These are phyloP conservation scores for Pseudotriccus pelzelni DNA, from an alignment of 2,797 vertebrate species.

Conservation along the genomic window DNA sequence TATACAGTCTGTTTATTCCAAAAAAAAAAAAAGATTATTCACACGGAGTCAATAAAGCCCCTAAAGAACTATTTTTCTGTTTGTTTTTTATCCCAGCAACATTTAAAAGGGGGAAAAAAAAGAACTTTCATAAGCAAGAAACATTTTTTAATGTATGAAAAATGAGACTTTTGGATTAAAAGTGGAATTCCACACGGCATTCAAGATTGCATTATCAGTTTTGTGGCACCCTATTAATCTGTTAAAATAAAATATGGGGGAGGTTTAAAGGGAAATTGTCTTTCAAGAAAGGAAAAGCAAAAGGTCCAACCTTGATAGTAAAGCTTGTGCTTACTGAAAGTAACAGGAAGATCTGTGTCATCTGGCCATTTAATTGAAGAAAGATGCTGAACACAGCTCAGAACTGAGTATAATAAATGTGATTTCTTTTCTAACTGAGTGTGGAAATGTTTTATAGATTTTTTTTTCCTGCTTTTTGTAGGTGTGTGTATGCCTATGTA, in stretches of 20 bases:
- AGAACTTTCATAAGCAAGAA: conserved; percentile 8
- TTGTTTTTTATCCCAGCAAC: neutral
- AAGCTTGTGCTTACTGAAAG: conserved; percentile 55
- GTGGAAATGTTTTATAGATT: conserved; percentile 55
- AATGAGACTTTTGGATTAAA: conserved; percentile 56
- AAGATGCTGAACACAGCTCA: conserved; percentile 57
- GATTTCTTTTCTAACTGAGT: conserved; percentile 56
- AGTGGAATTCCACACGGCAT: conserved; percentile 50
- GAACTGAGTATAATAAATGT: conserved; percentile 13
- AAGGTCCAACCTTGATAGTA: conserved; percentile 16
- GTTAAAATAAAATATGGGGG: conserved; percentile 23
- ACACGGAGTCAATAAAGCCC: conserved; percentile 41
- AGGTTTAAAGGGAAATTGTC: conserved; percentile 30
- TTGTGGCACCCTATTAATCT: conserved; percentile 54
- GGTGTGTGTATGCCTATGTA: neutral
- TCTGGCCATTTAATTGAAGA: conserved; percentile 63
- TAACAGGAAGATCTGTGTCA: conserved; percentile 46
- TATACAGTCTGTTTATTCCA: conserved; percentile 65
- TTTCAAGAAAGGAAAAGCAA: conserved; percentile 55
- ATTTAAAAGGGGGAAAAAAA: neutral
- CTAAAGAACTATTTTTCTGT: conserved; percentile 38
- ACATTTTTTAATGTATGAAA: conserved; percentile 53
- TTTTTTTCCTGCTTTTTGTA: conserved; percentile 42
- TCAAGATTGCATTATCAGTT: conserved; percentile 49
- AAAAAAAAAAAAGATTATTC: conserved; percentile 66